Base-by-base conservation (phyloP, 1,140 invertebrate genomes). In the Cecropterus lyciades region DNA sequence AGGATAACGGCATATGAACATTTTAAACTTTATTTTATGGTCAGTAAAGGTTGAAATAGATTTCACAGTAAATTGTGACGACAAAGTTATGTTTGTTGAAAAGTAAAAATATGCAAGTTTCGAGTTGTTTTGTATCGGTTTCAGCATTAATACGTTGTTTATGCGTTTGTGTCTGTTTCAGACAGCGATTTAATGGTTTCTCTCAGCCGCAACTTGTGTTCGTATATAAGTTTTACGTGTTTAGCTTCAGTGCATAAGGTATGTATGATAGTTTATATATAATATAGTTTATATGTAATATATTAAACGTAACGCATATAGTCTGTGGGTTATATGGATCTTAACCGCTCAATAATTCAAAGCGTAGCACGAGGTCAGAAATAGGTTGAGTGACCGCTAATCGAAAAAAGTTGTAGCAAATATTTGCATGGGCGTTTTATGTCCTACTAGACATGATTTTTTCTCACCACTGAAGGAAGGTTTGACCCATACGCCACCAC, bases 71-170 rank as follows among this genome's bases (percentile, higher is more conserved):
- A 33, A 10, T 9, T 33, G 9, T 8, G 7, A 33, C 9, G 1
- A 3, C 20, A 33, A 33, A 33, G 30, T 33, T 33, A 5, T 10
- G 33, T 13, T 30, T 59, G 56, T 48, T 3, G 53, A 42, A 24
- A n/a, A 42, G 27, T 48, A 49, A 60, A 60, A 60, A 60, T 49
- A 60, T 60, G 43, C 45, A 60, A 60, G 27, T 51, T 60, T 60
- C 57, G 27, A 49, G 27, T 37, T 60, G 57, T 33, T 60, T 59
- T 59, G 57, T 60, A 60, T 60, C 27, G 45, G 27, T 60, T 60
- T 48, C n/a, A 49, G 13, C 15, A 49, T 60, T 60, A 48, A 59
- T 59, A 46, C 5, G 10, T 59, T 48, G 14, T 48, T 30, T 48
- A 33, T 59, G 43, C 56, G 43, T 48, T 59, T 48, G 24, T 48